These are phyloP conservation scores for Achroia grisella DNA, from an alignment of 1,140 invertebrate species.

Conservation along the genomic window DNA sequence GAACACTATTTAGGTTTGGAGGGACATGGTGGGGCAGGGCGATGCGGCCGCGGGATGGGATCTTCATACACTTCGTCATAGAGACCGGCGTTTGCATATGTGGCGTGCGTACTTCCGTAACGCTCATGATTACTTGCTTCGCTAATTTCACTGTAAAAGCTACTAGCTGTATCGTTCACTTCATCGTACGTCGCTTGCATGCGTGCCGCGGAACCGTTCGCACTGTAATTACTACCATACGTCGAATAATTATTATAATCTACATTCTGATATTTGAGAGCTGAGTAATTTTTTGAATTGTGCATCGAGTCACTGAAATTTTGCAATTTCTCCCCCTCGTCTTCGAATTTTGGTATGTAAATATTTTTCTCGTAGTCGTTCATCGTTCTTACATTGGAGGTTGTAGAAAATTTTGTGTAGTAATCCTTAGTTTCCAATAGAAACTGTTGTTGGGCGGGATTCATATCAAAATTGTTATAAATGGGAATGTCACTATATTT, in stretches of 20 bases:
- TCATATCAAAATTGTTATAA: constrained; percentile 55
- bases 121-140: constrained; percentile 16
- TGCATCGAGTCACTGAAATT: constrained; percentile 56
- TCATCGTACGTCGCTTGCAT: constrained; percentile 37
- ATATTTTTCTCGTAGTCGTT: constrained; percentile 61
- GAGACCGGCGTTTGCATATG: constrained; percentile 30
- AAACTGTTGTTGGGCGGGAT: constrained; percentile 46
- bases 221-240: constrained; percentile 22
- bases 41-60: constrained; percentile 39
- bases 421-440: constrained; percentile 57
- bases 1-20: constrained; percentile 31
- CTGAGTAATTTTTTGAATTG: constrained; percentile 61
- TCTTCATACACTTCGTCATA: constrained; percentile 60
- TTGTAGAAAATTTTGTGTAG: constrained; percentile 58
- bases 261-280: constrained; percentile 55
- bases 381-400: constrained; percentile 22
- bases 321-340: constrained; percentile 45
- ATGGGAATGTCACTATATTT: constrained; percentile 42
- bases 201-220: constrained; percentile 18
- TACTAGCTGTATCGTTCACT: constrained; percentile 46
- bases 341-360: constrained; percentile 52
- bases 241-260: constrained; percentile 32
- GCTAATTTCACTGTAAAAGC: constrained; percentile 53
- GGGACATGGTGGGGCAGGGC: constrained; percentile 61
- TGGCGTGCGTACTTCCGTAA: constrained; percentile 13